These are phyloP conservation scores for Silurus glanis DNA, from an alignment of 2,113 vertebrate genomes.

Conservation along the genomic window DNA sequence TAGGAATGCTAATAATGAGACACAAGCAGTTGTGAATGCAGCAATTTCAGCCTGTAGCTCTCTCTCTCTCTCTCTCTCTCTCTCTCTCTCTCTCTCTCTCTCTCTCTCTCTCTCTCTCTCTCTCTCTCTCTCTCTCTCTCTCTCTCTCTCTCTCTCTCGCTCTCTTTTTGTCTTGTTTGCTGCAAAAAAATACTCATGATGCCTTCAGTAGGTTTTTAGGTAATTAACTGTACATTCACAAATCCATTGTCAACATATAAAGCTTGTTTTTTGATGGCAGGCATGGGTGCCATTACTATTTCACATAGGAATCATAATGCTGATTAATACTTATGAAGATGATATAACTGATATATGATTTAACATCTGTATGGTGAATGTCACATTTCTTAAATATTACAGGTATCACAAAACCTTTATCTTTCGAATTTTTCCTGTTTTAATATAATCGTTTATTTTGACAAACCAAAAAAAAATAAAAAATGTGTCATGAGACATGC, in stretches of 20 bases:
- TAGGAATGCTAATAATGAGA: slow-evolving; percentile 21
- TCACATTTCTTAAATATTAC: too few species aligned
- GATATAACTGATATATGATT: background rate
- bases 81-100: background rate
- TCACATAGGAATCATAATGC: background rate
- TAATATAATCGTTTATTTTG: too few species aligned
- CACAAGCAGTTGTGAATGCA: background rate
- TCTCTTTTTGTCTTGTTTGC: background rate
- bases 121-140: background rate
- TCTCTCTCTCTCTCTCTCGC: background rate
- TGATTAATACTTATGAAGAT: background rate
- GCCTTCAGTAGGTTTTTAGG: background rate
- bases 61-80: background rate
- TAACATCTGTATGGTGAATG: background rate
- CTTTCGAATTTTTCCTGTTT: too few species aligned
- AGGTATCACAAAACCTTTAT: too few species aligned
- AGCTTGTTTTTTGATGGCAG: background rate
- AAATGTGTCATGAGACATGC: too few species aligned
- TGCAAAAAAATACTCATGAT: background rate
- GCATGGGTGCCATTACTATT: background rate
- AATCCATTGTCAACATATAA: background rate
- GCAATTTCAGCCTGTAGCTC: background rate
- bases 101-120: background rate
- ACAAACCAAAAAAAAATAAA: too few species aligned
- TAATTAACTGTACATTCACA: background rate